Evolutionary conservation across 1,140 invertebrate genomes (phyloP).

Genomic region (Halictus rubicundus): DNA sequence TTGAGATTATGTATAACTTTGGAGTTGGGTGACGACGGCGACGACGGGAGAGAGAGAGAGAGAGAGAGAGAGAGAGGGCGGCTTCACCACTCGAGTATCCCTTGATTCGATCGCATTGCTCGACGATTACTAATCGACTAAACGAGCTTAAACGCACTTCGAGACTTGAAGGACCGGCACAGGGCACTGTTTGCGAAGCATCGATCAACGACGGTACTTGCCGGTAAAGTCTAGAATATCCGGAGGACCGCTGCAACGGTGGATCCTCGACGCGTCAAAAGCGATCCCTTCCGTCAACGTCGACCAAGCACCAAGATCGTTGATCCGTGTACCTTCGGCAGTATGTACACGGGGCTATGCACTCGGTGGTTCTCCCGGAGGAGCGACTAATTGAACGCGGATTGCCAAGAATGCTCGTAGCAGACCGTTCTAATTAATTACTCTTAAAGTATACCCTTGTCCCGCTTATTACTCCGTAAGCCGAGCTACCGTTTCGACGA

Average conservation of each 20-base stretch:
- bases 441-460: slow-evolving; percentile 30
- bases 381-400: slow-evolving; percentile 31
- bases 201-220: slow-evolving; percentile 72
- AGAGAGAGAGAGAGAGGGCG: no score
- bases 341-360: slow-evolving; percentile 28
- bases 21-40: no score
- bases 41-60: no score
- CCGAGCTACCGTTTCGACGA: slow-evolving; percentile 3
- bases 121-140: slow-evolving; percentile 70
- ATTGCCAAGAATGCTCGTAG: slow-evolving; percentile 34
- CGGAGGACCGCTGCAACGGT: slow-evolving; percentile 56
- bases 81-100: background rate
- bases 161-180: slow-evolving; percentile 52
- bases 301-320: slow-evolving; percentile 56
- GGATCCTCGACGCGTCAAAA: slow-evolving; percentile 65
- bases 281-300: slow-evolving; percentile 61
- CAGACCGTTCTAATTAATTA: slow-evolving; percentile 38
- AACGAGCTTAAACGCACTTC: slow-evolving; percentile 77
- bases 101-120: slow-evolving; percentile 24
- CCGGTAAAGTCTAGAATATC: slow-evolving; percentile 65
- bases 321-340: slow-evolving; percentile 49
- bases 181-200: slow-evolving; percentile 72
- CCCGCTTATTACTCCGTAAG: slow-evolving; percentile 36
- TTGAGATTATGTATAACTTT: no score
- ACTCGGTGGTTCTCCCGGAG: slow-evolving; percentile 49